Percentiles rank a stretch among this genome's conserved stretches.
phyloP scores from a whole-genome alignment of 30 jellyfish, hydroid and myxozoan genomes.

The Mastigias papua region DNA sequence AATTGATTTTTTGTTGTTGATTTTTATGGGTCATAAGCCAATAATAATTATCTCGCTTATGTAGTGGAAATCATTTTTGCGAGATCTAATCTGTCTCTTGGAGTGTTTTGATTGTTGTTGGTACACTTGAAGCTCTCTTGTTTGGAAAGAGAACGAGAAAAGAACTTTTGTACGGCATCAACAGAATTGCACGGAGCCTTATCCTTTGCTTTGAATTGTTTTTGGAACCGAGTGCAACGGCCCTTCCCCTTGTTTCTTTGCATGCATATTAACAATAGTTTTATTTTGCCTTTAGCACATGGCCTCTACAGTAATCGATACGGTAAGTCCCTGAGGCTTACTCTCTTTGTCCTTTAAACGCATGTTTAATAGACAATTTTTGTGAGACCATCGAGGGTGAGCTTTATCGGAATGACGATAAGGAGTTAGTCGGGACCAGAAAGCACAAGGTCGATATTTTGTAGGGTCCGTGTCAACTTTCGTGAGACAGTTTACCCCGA shows the following conservation, averaged over 20 bases:
- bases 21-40: too few relatives aligned
- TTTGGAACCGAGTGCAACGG: neutral
- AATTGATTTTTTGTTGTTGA: too few relatives aligned
- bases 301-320: constrained; percentile 76
- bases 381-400: neutral
- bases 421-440: too few relatives aligned
- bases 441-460: too few relatives aligned
- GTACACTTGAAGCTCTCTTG: neutral
- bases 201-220: neutral
- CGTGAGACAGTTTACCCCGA: too few relatives aligned
- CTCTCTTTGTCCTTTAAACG: neutral
- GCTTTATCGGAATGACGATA: neutral
- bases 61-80: too few relatives aligned
- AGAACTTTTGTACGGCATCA: too few relatives aligned
- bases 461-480: too few relatives aligned
- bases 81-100: too few relatives aligned
- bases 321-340: constrained; percentile 65
- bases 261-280: constrained; percentile 12
- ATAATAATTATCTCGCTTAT: too few relatives aligned
- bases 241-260: neutral
- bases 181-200: neutral
- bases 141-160: neutral
- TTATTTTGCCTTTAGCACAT: constrained; percentile 48
- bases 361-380: neutral
- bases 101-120: neutral